These are phyloP conservation scores for Tragelaphus strepsiceros DNA, from an alignment of 2,113 vertebrate genomes.

Conservation along the genomic window DNA sequence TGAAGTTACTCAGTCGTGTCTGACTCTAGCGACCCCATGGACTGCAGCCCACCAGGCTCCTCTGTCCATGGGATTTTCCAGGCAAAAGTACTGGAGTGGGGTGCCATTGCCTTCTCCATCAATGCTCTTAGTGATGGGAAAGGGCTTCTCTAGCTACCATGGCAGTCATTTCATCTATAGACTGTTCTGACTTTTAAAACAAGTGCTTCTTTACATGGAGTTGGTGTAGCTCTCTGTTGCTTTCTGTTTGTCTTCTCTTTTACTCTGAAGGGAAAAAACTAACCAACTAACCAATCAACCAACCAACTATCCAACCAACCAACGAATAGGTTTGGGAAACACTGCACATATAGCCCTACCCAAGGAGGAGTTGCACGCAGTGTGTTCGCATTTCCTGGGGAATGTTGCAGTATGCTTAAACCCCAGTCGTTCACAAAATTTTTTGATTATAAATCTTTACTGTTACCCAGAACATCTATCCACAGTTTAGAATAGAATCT, in stretches of 20 bases:
- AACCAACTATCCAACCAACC: neutral
- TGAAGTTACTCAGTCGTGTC: no score
- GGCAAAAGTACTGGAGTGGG: no score
- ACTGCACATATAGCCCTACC: neutral
- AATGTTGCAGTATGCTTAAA: neutral
- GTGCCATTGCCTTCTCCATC: no score
- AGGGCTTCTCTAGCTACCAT: neutral
- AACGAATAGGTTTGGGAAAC: neutral
- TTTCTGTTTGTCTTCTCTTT: neutral
- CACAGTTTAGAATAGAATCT: neutral
- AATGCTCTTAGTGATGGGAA: neutral
- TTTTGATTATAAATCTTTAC: neutral
- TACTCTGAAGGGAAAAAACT: neutral
- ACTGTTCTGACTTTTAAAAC: neutral
- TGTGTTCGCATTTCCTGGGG: neutral
- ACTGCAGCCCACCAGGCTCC: no score
- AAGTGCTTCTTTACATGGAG: neutral
- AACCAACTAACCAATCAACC: neutral
- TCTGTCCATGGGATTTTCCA: no score
- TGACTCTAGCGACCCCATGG: no score
- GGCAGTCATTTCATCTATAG: neutral
- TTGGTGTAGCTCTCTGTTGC: neutral
- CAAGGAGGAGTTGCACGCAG: neutral
- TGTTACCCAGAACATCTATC: neutral
- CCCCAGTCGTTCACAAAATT: neutral